Evolutionary conservation across 2,888 invertebrate genomes (phyloP), one percentile per base, ranked within the genome.

Genomic region (Griposia aprilina): DNA sequence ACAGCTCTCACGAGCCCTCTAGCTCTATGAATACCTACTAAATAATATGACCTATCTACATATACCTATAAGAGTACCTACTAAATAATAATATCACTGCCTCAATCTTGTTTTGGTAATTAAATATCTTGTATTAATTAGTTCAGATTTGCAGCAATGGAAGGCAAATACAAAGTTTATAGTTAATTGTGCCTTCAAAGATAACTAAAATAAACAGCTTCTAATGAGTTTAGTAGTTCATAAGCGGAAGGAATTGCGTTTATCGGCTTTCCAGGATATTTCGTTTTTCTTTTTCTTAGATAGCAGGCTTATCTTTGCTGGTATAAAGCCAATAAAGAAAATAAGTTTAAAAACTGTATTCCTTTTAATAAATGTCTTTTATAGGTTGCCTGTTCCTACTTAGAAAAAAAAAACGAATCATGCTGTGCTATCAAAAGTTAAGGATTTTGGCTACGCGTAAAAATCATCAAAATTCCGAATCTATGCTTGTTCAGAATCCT

Each of bases 131-230:
- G 60, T 57, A 17, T 45, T 57, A 77, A 52, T 80, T 66, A 66
- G 48, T 60, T 36, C 30, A 36, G 30, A 2, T 36, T 57, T 41
- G 48, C 50, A 70, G 55, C 3, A 69, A 65, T 17, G 23, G 8
- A 84, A 81, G 48, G 55, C 60, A 81, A 82, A 84, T 71, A 84
- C 23, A 41, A 84, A 80, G 65, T 73, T 81, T 30, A 57, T 26
- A 41, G 55, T 73, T 80, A 11, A 48, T 48, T 41, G 41, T 57
- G 41, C 26, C 23, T 66, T 73, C 55, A 80, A 85, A 85, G 84
- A 48, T 36, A 75, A 81, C 59, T 55, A 65, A 71, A 62, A 59
- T 63, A 82, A 71, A 77, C 83, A 60, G 36, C 48, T 50, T 48
- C 6, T 55, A 85, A 77, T 71, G 78, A 77, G 69, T 74, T 85